Percentiles rank a stretch among this genome's conserved stretches.
These are phyloP conservation scores for Drosophila seclusa DNA, from an alignment of 2,888 invertebrate species.

Conservation along the genomic window DNA sequence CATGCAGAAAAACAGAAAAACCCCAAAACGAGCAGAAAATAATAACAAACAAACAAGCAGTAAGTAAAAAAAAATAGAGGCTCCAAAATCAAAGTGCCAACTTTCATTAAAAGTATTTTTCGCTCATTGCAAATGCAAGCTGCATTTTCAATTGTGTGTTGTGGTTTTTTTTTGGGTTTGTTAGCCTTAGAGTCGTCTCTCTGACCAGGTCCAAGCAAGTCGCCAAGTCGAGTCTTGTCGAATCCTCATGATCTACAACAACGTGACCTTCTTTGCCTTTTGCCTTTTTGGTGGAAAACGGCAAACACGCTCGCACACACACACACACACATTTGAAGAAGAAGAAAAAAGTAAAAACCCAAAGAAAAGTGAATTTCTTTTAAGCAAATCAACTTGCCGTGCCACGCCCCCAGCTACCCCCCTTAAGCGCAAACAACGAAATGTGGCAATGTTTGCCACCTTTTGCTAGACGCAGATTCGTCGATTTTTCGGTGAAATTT, in stretches of 20 bases:
- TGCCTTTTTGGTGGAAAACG: conserved; percentile 17
- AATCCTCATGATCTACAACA: conserved; percentile 79
- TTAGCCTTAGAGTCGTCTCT: conserved; percentile 51
- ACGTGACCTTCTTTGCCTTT: conserved; percentile 78
- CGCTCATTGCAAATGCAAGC: conserved; percentile 74
- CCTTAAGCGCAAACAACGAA: conserved; percentile 6
- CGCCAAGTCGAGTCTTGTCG: conserved; percentile 56
- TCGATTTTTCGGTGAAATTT: conserved; percentile 76
- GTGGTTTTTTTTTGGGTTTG: conserved; percentile 53
- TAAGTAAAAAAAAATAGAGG: conserved; percentile 31
- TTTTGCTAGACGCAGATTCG: conserved; percentile 74
- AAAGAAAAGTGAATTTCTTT: conserved; percentile 82
- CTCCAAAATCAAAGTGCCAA: conserved; percentile 77
- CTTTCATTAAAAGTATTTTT: conserved; percentile 81
- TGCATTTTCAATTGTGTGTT: conserved; percentile 76
- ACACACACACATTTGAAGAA: conserved; percentile 22
- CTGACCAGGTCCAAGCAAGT: conserved; percentile 56
- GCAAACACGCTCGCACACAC: conserved; percentile 22
- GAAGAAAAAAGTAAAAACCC: conserved; percentile 43
- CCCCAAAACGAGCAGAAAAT: conserved; percentile 41
- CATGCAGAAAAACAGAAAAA: conserved; percentile 30
- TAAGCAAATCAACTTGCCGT: conserved; percentile 79
- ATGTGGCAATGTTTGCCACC: conserved; percentile 48
- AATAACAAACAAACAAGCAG: conserved; percentile 16
- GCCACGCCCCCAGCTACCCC: conserved; percentile 32